Evolutionary conservation across 2,113 vertebrate species (phyloP).

Genomic region (Cryptoleucopteryx plumbea): DNA sequence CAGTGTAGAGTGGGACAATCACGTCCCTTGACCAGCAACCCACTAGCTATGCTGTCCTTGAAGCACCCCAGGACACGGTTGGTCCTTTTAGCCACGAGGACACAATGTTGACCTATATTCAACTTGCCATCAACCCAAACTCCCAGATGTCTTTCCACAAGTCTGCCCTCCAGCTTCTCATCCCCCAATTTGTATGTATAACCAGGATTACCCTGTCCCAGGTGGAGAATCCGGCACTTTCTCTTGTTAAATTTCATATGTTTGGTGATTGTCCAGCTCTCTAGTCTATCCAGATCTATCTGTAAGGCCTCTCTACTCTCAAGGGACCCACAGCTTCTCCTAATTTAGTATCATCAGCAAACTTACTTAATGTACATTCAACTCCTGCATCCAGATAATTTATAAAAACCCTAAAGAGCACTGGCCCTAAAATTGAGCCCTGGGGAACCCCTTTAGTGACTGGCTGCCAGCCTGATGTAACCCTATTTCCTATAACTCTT

Average conservation of each 20-base stretch:
- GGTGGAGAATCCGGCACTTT: not conserved
- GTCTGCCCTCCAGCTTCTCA: not conserved
- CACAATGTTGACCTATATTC: too few species aligned
- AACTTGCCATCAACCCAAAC: not conserved
- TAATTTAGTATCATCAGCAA: not conserved
- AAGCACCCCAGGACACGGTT: too few species aligned
- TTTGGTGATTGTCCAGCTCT: not conserved
- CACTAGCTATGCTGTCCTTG: too few species aligned
- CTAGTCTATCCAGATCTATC: too few species aligned
- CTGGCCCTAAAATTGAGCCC: not conserved
- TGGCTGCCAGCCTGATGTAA: not conserved
- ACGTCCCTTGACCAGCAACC: too few species aligned
- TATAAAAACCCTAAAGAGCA: not conserved
- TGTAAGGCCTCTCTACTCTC: not conserved
- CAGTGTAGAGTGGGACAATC: not conserved
- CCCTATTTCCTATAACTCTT: not conserved
- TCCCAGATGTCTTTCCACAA: not conserved
- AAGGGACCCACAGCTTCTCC: not conserved
- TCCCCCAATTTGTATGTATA: not conserved
- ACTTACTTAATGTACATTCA: not conserved
- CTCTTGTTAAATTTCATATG: not conserved
- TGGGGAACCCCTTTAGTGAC: not conserved
- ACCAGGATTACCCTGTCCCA: not conserved
- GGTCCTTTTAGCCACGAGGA: too few species aligned
- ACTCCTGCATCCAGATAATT: not conserved